These are phyloP conservation scores for Bradypodion ventrale DNA, from an alignment of 2,797 vertebrate species.

Conservation along the genomic window DNA sequence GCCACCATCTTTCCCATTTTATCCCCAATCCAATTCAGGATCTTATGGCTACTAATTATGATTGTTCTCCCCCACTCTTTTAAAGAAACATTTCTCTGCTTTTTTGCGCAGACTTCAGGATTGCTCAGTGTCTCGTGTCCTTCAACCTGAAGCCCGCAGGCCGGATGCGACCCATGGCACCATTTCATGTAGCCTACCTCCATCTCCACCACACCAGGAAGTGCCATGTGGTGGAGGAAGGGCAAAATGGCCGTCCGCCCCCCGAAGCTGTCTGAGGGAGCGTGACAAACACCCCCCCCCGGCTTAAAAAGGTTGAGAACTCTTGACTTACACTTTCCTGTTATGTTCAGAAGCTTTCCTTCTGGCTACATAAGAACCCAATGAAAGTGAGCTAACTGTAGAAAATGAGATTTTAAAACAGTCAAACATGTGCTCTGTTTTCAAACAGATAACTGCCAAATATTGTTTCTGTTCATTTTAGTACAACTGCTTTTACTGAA, in stretches of 20 bases:
- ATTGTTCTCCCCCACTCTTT: too few species aligned
- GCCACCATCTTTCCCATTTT: background rate
- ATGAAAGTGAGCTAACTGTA: background rate
- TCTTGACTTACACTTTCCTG: background rate
- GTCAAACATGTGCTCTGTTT: background rate
- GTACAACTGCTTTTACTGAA: background rate
- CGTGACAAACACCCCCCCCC: too few species aligned
- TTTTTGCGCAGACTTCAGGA: background rate
- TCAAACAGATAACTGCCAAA: background rate
- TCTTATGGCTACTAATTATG: background rate
- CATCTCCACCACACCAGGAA: too few species aligned
- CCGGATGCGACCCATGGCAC: too few species aligned
- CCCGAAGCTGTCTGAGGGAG: too few species aligned
- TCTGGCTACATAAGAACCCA: background rate
- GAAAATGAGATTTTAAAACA: background rate
- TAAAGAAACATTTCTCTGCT: too few species aligned
- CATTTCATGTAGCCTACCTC: too few species aligned
- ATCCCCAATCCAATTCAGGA: background rate
- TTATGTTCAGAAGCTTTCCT: background rate
- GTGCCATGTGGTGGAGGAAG: too few species aligned
- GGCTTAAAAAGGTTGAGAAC: too few species aligned
- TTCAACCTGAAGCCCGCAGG: too few species aligned
- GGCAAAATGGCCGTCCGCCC: too few species aligned
- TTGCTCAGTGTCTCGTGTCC: background rate
- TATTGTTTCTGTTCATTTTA: background rate